These are phyloP conservation scores for Hippocampus kuda DNA, from an alignment of 2,797 vertebrate genomes.

Conservation along the genomic window DNA sequence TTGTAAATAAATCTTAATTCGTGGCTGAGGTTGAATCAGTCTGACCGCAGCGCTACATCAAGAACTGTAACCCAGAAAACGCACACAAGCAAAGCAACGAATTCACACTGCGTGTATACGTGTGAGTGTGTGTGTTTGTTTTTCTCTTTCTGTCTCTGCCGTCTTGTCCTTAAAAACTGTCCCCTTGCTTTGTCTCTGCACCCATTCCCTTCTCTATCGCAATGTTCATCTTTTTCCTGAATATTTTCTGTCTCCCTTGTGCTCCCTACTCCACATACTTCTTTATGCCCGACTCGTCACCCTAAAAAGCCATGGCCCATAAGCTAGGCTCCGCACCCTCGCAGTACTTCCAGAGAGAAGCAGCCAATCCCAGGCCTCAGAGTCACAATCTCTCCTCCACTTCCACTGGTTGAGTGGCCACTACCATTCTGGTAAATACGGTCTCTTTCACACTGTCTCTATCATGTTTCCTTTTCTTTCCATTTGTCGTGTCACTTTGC, in stretches of 20 bases:
- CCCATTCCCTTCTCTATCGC: constrained; percentile 40
- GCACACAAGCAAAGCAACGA: background rate
- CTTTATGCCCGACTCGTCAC: constrained; percentile 35
- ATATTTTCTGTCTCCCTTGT: constrained; percentile 44
- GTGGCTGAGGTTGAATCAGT: background rate
- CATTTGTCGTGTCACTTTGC: constrained; percentile 20
- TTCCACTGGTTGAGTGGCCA: constrained; percentile 68
- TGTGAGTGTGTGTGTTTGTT: constrained; percentile 3
- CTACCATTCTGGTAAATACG: constrained; percentile 68
- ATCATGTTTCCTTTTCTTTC: constrained; percentile 13
- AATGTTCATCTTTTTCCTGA: constrained; percentile 48
- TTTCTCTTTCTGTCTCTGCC: constrained; percentile 27
- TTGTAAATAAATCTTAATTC: background rate
- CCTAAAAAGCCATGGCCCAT: constrained; percentile 58
- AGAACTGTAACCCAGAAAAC: background rate
- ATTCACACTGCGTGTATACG: constrained; percentile 17
- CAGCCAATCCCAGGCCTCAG: constrained; percentile 65
- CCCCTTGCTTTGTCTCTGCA: constrained; percentile 34
- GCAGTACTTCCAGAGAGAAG: constrained; percentile 74
- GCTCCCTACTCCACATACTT: constrained; percentile 36
- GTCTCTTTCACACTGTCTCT: constrained; percentile 52
- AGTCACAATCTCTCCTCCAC: constrained; percentile 67
- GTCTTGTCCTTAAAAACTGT: constrained; percentile 38
- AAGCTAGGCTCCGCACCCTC: constrained; percentile 70
- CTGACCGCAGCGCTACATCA: background rate